Conservation (phyloP, 1,140 invertebrate genomes). For the Trachymyrmex cornetzi region DNA sequence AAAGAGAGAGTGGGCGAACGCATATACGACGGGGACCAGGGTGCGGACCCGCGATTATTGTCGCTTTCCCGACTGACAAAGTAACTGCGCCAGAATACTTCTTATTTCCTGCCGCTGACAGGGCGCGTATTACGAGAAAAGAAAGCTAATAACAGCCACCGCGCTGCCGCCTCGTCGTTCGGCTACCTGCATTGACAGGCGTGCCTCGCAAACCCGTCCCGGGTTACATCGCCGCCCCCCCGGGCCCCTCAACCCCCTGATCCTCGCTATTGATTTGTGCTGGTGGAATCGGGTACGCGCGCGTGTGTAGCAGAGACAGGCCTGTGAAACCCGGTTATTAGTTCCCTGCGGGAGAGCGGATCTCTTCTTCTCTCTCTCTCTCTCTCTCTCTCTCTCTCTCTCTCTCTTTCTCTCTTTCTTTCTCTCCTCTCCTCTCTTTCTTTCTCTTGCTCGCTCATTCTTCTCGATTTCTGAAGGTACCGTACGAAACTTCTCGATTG, state of each 20-base stretch:
- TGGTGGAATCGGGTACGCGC: slow-evolving; percentile 59
- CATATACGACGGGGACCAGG: not conserved
- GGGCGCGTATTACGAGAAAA: slow-evolving; percentile 82
- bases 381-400: not conserved
- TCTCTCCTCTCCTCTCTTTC: slow-evolving; percentile 20
- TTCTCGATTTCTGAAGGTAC: slow-evolving; percentile 36
- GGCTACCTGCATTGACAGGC: slow-evolving; percentile 75
- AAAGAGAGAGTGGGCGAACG: slow-evolving; percentile 26
- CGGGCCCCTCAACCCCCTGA: slow-evolving; percentile 8
- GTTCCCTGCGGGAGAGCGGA: slow-evolving; percentile 78
- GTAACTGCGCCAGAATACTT: slow-evolving; percentile 77
- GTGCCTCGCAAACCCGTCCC: slow-evolving; percentile 54
- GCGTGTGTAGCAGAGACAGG: slow-evolving; percentile 71
- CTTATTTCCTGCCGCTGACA: slow-evolving; percentile 84
- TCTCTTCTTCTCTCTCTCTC: not conserved
- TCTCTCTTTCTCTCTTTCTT: slow-evolving; percentile 29
- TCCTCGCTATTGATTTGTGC: slow-evolving; percentile 58
- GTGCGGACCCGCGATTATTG: slow-evolving; percentile 65
- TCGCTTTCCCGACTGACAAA: slow-evolving; percentile 76
- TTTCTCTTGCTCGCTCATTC: slow-evolving; percentile 31
- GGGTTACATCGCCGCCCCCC: slow-evolving; percentile 55
- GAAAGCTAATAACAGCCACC: slow-evolving; percentile 84
- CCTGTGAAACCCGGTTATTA: slow-evolving; percentile 81
- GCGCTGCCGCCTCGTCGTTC: slow-evolving; percentile 63
- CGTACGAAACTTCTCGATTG: slow-evolving; percentile 51